Conservation (phyloP, 2,113 vertebrate genomes). For the Agelaius phoeniceus region DNA sequence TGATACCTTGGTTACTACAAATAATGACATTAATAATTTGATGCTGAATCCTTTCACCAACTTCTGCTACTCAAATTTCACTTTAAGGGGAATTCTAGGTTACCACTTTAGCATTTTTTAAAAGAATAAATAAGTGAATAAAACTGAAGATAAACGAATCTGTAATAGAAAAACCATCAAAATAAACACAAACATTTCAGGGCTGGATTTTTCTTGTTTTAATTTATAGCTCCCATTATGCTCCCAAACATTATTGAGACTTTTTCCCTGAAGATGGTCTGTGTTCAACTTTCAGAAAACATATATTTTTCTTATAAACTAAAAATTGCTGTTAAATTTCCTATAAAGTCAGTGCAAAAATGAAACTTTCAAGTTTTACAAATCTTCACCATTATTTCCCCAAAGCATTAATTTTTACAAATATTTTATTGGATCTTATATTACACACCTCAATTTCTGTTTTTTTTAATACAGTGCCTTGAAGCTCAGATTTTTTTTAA, state of each 20-base stretch:
- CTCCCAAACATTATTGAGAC: background rate
- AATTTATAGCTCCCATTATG: background rate
- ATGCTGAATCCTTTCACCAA: background rate
- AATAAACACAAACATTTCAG: background rate
- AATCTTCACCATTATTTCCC: background rate
- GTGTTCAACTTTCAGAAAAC: background rate
- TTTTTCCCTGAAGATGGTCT: background rate
- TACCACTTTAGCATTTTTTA: background rate
- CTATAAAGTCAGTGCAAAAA: background rate
- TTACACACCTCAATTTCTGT: background rate
- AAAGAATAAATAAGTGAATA: background rate
- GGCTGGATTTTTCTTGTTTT: background rate
- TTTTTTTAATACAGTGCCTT: slow-evolving; percentile 3
- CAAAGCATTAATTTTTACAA: slow-evolving; percentile 29
- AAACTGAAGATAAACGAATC: background rate
- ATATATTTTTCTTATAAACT: background rate
- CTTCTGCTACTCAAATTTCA: background rate
- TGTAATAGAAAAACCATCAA: background rate
- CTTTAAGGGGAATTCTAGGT: background rate
- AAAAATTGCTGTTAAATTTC: background rate
- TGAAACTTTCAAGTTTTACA: background rate
- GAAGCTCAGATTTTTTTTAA: background rate
- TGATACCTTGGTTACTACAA: background rate
- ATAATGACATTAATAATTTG: background rate
- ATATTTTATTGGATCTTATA: background rate